Percentiles rank a stretch among this genome's conserved stretches.
These are phyloP conservation scores for Dallia pectoralis DNA, from an alignment of 2,797 vertebrate genomes.

Conservation along the genomic window DNA sequence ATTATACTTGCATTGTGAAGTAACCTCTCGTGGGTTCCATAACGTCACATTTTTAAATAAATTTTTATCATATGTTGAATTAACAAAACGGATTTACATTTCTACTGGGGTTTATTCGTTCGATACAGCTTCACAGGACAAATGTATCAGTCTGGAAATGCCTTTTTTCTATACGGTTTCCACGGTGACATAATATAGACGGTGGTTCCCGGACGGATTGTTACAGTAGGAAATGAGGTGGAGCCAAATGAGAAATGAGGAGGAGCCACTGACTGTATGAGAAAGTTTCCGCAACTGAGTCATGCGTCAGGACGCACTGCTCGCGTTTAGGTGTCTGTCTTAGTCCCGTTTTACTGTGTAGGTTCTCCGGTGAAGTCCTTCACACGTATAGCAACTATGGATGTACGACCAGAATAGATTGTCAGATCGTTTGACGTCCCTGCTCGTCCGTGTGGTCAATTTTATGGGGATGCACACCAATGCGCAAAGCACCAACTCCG, in stretches of 20 bases:
- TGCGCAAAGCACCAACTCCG: slow-evolving; percentile 62
- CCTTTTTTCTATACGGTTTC: background rate
- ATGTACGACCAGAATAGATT: background rate
- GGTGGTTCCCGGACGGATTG: slow-evolving; percentile 37
- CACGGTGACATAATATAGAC: background rate
- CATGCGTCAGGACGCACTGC: background rate
- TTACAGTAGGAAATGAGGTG: slow-evolving; percentile 13
- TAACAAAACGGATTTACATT: background rate
- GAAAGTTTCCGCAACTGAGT: slow-evolving; percentile 3
- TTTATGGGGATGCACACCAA: slow-evolving; percentile 71
- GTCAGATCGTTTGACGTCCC: background rate
- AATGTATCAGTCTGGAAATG: background rate
- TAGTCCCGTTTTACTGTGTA: background rate
- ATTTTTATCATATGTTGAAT: background rate
- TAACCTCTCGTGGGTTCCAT: background rate
- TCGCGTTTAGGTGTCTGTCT: background rate
- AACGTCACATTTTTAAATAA: background rate
- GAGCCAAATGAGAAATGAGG: slow-evolving; percentile 13
- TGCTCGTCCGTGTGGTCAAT: slow-evolving; percentile 65
- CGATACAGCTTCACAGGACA: background rate
- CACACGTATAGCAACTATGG: background rate
- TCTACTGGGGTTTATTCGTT: background rate
- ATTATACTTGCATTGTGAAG: background rate
- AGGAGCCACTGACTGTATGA: slow-evolving; percentile 8
- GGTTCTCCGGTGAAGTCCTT: background rate